These are phyloP conservation scores for Sternotherus odoratus DNA, from an alignment of 2,797 vertebrate species.

Conservation along the genomic window DNA sequence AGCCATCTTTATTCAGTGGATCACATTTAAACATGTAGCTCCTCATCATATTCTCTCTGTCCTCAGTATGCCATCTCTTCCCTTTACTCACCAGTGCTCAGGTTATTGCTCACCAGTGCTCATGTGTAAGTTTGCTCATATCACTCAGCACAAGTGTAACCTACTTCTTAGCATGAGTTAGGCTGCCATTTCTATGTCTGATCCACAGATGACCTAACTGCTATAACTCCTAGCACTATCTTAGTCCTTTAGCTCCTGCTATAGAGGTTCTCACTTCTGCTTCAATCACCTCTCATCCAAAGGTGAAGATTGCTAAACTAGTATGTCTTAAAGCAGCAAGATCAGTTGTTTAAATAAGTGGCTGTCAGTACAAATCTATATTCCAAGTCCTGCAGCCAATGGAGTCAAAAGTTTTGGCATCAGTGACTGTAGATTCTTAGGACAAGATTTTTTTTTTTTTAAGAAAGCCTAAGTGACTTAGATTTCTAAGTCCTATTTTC, in stretches of 20 bases:
- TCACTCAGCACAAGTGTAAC: not conserved
- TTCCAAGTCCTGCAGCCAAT: not conserved
- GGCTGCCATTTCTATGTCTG: not conserved
- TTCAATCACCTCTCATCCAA: not conserved
- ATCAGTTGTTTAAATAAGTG: not conserved
- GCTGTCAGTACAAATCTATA: not conserved
- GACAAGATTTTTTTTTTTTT: not conserved
- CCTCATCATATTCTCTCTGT: accelerated
- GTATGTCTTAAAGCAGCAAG: not conserved
- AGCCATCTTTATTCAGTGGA: not conserved
- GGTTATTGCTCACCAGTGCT: not conserved
- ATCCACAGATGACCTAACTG: not conserved
- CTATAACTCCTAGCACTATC: not conserved
- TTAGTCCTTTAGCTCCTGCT: not conserved
- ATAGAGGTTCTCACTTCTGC: not conserved
- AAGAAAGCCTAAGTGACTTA: not conserved
- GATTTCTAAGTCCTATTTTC: not conserved
- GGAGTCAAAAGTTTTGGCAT: constrained; percentile 2
- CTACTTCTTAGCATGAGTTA: not conserved
- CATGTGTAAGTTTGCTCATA: not conserved
- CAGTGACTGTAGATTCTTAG: not conserved
- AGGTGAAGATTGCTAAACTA: not conserved
- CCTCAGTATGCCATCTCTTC: accelerated
- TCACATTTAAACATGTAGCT: not conserved
- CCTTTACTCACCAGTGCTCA: not conserved